A percentile compares a stretch with the other conserved stretches of the same genome.
Evolutionary conservation across 1,140 invertebrate genomes (phyloP).

Genomic region (Vollenhovia emeryi): DNA sequence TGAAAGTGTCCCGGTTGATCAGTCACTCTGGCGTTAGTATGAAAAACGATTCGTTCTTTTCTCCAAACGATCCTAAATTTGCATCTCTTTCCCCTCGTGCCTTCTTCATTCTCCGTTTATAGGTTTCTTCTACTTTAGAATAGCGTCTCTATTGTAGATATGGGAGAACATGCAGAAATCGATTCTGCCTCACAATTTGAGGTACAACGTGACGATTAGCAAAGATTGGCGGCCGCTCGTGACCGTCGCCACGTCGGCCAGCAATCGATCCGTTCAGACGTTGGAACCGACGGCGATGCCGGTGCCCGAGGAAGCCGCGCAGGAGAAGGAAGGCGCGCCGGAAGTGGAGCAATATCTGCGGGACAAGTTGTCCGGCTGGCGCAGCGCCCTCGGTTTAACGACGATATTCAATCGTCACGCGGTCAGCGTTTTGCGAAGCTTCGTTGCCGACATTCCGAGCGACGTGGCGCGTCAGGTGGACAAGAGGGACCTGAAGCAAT

Average conservation of each 20-base stretch:
- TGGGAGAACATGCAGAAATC: slow-evolving; percentile 83
- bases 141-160: slow-evolving; percentile 69
- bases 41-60: not conserved
- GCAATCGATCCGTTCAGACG: slow-evolving; percentile 73
- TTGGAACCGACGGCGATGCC: slow-evolving; percentile 71
- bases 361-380: slow-evolving; percentile 78
- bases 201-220: slow-evolving; percentile 76
- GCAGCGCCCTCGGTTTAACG: slow-evolving; percentile 75
- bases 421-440: slow-evolving; percentile 74
- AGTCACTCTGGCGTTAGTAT: slow-evolving; percentile 80
- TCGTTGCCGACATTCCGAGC: slow-evolving; percentile 70
- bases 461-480: slow-evolving; percentile 75
- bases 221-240: slow-evolving; percentile 81
- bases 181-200: slow-evolving; percentile 75
- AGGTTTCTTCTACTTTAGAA: not conserved
- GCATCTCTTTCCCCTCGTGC: no score
- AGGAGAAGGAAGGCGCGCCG: slow-evolving; percentile 39
- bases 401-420: slow-evolving; percentile 82
- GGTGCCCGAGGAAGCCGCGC: slow-evolving; percentile 61
- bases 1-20: slow-evolving; percentile 78
- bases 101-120: not conserved
- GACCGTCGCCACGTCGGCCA: slow-evolving; percentile 46
- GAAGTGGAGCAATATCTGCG: slow-evolving; percentile 78
- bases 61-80: not conserved
- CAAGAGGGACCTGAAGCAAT: slow-evolving; percentile 79